A percentile compares a stretch with the other conserved stretches of the same genome.
Conservation (phyloP, 2,113 vertebrate genomes). For the Rutilus rutilus region DNA sequence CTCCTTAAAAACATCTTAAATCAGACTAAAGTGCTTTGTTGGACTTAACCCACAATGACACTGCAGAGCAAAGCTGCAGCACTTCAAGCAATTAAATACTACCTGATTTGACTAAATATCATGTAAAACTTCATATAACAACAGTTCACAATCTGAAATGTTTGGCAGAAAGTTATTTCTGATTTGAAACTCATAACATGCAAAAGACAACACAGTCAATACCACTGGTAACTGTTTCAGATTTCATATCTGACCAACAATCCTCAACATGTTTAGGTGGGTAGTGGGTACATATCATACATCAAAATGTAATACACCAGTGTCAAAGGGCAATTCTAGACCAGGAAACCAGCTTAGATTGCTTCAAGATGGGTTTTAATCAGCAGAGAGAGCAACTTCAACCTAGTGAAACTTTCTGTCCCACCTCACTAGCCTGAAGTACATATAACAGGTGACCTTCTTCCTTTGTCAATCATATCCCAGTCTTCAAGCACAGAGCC, state of each 20-base stretch:
- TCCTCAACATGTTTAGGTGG: too few relatives aligned
- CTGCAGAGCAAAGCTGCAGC: neutral
- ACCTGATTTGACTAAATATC: neutral
- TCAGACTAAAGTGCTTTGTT: neutral
- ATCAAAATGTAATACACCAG: too few relatives aligned
- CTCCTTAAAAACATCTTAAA: neutral
- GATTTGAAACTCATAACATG: neutral
- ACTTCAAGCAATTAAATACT: neutral
- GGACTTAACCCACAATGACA: neutral
- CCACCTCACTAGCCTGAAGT: too few relatives aligned
- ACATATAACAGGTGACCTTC: neutral
- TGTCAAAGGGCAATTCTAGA: too few relatives aligned
- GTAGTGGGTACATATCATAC: too few relatives aligned
- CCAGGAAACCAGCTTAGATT: too few relatives aligned
- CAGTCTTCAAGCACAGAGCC: neutral
- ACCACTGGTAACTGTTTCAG: neutral
- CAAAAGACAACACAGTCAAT: neutral
- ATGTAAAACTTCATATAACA: neutral
- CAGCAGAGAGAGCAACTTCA: too few relatives aligned
- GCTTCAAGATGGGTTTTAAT: too few relatives aligned
- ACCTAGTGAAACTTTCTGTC: too few relatives aligned
- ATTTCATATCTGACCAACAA: too few relatives aligned
- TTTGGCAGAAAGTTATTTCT: neutral
- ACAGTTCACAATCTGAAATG: neutral
- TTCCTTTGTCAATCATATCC: neutral